Evolutionary conservation across 2,888 invertebrate species (phyloP), one percentile per base, ranked within the genome.

Genomic region (Aspidiotus rigidus): DNA sequence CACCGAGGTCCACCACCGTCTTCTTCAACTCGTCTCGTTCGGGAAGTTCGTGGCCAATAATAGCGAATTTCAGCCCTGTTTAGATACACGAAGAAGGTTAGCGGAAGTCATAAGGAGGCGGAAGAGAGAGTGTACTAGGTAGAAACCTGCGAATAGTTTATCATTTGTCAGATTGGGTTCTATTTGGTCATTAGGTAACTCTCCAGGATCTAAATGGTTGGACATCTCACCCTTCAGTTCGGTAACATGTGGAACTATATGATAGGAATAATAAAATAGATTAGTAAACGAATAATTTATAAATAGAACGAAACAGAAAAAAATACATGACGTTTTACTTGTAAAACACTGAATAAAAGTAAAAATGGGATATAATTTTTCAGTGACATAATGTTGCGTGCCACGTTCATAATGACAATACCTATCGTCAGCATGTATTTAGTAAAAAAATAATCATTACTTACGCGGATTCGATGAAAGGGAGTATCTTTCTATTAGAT

Each of bases 1-100:
- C 82, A 63, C 85, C 83, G 71, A 81, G 80, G 62, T 79, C 78
- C 64, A 72, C 71, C 9, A 81, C 76, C 57, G 76, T 74, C 7
- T 73, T 73, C 11, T 73, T 72, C 10, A 79, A 71, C 7, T 76
- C 73, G n/a, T 74, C 73, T 1, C 73, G 72, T 10, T 74, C 73
- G 17, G 77, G 77, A 5, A 76, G 75, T 44, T 75, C 76, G 74
- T 79, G 79, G 0, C 79, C 80, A 55, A 77, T 76, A 3, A 85
- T 75, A 41, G 80, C 77, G 72, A 80, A 79, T 28, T 75, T 76
- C 17, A 77, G 69, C 10, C 77, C 79, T 79, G 17, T 2, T 2
- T 10, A 13, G 28, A 28, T 60, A 60, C 2, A n/a, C 17, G 53
- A 67, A 66, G 42, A 13, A 13, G 1, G 15, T 57, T 15, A 15